Percentiles rank a stretch among this genome's conserved stretches.
These are phyloP conservation scores for Sarcophaga rosellei DNA, from an alignment of 2,888 invertebrate genomes.

Conservation along the genomic window DNA sequence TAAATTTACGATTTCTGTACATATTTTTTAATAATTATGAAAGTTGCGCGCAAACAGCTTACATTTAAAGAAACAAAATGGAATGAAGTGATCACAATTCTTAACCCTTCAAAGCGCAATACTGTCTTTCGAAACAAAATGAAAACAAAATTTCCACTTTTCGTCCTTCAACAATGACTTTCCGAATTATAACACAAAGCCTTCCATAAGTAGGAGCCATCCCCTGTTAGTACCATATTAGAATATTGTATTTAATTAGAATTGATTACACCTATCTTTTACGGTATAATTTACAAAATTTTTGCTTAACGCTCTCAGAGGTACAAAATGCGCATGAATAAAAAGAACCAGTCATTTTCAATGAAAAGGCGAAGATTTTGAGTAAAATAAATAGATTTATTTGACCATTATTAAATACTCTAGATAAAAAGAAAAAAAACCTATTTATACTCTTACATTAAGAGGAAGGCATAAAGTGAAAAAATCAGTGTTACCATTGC, in stretches of 20 bases:
- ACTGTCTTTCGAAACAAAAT: neutral
- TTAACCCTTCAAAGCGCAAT: too few species aligned
- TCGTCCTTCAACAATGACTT: too few species aligned
- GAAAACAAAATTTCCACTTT: neutral
- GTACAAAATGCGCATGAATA: constrained; percentile 49
- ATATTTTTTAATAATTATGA: constrained; percentile 42
- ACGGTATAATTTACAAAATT: too few species aligned
- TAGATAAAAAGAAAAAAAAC: neutral
- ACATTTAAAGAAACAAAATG: neutral
- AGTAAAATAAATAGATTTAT: neutral
- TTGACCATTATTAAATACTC: neutral
- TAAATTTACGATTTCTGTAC: constrained; percentile 71
- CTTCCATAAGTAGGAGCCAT: too few species aligned
- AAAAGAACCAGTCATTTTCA: constrained; percentile 24
- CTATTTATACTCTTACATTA: too few species aligned
- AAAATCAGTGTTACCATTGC: too few species aligned
- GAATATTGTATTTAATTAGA: too few species aligned
- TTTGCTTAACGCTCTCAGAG: neutral
- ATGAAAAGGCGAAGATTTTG: too few species aligned
- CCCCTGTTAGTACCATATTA: too few species aligned
- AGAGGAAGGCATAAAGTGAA: too few species aligned
- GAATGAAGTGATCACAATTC: constrained; percentile 5
- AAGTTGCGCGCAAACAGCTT: neutral
- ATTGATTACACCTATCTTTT: too few species aligned
- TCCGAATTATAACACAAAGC: too few species aligned